phyloP scores from a whole-genome alignment of 2,113 vertebrate species.

The Stegastes partitus region DNA sequence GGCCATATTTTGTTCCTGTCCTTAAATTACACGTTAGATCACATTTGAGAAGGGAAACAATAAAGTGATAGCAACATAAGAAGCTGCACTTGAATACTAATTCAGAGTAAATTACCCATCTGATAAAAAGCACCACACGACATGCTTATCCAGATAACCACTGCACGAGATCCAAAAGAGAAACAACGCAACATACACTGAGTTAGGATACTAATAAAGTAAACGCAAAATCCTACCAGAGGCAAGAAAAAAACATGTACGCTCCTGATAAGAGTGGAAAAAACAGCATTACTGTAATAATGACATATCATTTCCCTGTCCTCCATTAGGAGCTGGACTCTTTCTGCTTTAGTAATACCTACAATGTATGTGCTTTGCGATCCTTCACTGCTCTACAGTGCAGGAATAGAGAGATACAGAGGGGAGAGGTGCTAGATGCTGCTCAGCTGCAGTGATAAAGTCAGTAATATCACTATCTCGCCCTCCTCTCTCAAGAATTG shows the following conservation, averaged over 20 bases:
- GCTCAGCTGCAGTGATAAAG: constrained; percentile 86
- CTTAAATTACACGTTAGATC: constrained; percentile 37
- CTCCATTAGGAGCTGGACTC: constrained; percentile 38
- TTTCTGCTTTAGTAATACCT: constrained; percentile 55
- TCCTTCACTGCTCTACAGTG: constrained; percentile 49
- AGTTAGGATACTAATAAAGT: constrained; percentile 20
- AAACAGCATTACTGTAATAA: constrained; percentile 54
- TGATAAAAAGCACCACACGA: constrained; percentile 12
- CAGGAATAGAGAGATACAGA: constrained; percentile 74
- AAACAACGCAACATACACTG: constrained; percentile 27
- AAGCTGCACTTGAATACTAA: constrained; percentile 40
- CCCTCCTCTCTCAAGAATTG: constrained; percentile 86
- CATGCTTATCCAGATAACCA: not conserved
- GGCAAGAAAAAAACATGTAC: constrained; percentile 13
- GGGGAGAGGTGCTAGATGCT: constrained; percentile 69
- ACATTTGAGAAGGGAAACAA: constrained; percentile 13
- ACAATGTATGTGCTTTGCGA: constrained; percentile 39
- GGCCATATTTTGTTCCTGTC: constrained; percentile 1
- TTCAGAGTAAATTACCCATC: constrained; percentile 41
- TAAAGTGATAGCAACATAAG: constrained; percentile 16
- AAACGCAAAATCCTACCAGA: constrained; percentile 24
- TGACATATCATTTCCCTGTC: constrained; percentile 46
- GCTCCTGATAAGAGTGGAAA: constrained; percentile 52
- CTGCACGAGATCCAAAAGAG: not conserved
- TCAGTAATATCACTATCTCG: constrained; percentile 87